Evolutionary conservation across 2,888 invertebrate genomes (phyloP).

Genomic region (Cyaniris semiargus): DNA sequence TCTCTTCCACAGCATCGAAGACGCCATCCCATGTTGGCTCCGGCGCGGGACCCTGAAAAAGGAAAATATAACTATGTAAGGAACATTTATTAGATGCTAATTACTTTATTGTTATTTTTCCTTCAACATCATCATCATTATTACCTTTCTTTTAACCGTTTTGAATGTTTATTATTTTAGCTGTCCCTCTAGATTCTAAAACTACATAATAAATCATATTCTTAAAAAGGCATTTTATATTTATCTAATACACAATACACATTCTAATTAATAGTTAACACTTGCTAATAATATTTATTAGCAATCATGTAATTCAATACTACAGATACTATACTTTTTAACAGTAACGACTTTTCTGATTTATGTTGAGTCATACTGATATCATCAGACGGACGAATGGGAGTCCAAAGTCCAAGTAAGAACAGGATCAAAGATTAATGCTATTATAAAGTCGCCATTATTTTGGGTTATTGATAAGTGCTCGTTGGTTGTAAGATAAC

Average conservation of each 20-base stretch:
- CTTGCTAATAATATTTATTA: too few relatives aligned
- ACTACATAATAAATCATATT: too few relatives aligned
- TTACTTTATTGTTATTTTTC: background rate
- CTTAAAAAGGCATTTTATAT: too few relatives aligned
- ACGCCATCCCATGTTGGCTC: conserved; percentile 60
- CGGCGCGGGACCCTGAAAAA: conserved; percentile 61
- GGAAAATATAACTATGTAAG: conserved; percentile 16
- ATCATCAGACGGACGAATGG: background rate
- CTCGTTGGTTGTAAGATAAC: background rate
- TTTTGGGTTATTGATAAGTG: background rate
- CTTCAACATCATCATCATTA: too few relatives aligned
- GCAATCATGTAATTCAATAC: background rate
- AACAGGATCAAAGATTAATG: background rate
- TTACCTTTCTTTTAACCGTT: too few relatives aligned
- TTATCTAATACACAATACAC: too few relatives aligned
- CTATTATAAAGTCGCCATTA: background rate
- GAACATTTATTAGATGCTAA: background rate
- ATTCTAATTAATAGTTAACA: too few relatives aligned
- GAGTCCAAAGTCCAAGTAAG: background rate
- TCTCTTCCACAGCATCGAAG: conserved; percentile 60
- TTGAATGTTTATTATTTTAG: too few relatives aligned
- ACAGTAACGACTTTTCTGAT: background rate
- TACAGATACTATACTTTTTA: background rate
- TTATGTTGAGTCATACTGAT: background rate
- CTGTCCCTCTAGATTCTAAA: too few relatives aligned